Evolutionary conservation across 64 coral and sea anemone species (phyloP), one percentile per base, ranked within the genome.

Genomic region (Montipora cactus): DNA sequence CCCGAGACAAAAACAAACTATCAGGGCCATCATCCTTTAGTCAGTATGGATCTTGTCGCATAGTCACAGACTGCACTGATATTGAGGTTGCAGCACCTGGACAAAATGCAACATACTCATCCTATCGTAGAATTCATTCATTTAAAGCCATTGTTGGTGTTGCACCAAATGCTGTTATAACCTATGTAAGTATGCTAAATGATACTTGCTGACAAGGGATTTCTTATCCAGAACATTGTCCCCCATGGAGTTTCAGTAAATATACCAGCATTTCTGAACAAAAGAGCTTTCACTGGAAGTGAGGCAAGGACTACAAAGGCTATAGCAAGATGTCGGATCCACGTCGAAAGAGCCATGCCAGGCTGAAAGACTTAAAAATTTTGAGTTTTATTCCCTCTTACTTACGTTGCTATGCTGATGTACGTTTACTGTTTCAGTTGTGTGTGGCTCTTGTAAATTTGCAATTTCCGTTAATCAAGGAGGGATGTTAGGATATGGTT

Each of bases 51-150:
- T 77, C 50, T 44, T 78, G 53, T 19, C 74, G 74, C 16, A 76
- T 89, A 53, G 73, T 89, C 16, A 89, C 62, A 76, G 69, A 88
- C 84, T 58, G 84, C 84, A 88, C 84, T 58, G 84, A 88, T 22
- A 76, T 88, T 37, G 86, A 88, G 59, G 74, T 75, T 57, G 53
- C 53, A 55, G 52, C 52, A 55, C 52, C 52, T 55, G 52, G 52
- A 55, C 52, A 90, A 71, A 90, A 59, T 80, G 55, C 78, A 47
- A 90, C 88, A 3, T 90, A 90, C 28, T 90, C 88, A 51, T 66
- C 84, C 47, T 88, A 88, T 48, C 13, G 84, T 13, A 67, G 84
- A 88, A 88, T 88, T 66, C 47, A 88, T 48, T 88, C 84, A 49
- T 55, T 55, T 55, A 55, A 55, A 55, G 52, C 10, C 5, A 55